Conservation (phyloP, 2,888 invertebrate genomes). For the Galeruca laticollis region DNA sequence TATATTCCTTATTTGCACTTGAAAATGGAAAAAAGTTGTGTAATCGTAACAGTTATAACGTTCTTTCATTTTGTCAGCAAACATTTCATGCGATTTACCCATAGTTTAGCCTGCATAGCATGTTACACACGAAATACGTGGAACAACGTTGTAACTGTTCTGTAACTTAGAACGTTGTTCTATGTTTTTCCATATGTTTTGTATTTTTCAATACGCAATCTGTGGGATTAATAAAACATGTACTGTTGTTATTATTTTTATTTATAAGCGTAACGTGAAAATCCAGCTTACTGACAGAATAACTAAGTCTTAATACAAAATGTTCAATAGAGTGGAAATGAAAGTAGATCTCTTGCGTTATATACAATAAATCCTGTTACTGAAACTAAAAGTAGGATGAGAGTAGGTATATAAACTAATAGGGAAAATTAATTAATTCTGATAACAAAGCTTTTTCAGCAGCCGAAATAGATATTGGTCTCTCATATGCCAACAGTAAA, state of each 20-base stretch:
- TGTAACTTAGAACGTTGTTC: constrained; percentile 16
- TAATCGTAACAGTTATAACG: constrained; percentile 15
- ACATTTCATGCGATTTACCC: constrained; percentile 15
- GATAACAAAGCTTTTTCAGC: constrained; percentile 16
- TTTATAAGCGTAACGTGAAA: constrained; percentile 10
- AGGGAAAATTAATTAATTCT: constrained; percentile 12
- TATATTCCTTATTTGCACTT: constrained; percentile 17
- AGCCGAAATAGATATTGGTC: constrained; percentile 18
- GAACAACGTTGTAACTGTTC: constrained; percentile 16
- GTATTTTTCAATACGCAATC: neutral
- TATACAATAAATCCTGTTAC: constrained; percentile 7
- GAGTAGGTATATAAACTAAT: constrained; percentile 11
- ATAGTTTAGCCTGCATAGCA: constrained; percentile 15
- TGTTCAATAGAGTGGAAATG: constrained; percentile 10
- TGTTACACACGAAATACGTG: constrained; percentile 19
- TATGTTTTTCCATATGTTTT: constrained; percentile 13
- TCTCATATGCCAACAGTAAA: constrained; percentile 8
- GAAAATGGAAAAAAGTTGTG: constrained; percentile 9
- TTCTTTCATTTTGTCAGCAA: constrained; percentile 18
- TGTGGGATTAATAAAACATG: neutral
- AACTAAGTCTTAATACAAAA: constrained; percentile 16
- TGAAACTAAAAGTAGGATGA: constrained; percentile 9
- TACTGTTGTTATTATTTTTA: constrained; percentile 9
- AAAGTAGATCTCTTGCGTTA: constrained; percentile 21
- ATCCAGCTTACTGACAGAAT: constrained; percentile 10